A percentile compares a stretch with the other conserved stretches of the same genome.
Evolutionary conservation across 1,140 invertebrate species (phyloP).

Genomic region (Euura lappo): DNA sequence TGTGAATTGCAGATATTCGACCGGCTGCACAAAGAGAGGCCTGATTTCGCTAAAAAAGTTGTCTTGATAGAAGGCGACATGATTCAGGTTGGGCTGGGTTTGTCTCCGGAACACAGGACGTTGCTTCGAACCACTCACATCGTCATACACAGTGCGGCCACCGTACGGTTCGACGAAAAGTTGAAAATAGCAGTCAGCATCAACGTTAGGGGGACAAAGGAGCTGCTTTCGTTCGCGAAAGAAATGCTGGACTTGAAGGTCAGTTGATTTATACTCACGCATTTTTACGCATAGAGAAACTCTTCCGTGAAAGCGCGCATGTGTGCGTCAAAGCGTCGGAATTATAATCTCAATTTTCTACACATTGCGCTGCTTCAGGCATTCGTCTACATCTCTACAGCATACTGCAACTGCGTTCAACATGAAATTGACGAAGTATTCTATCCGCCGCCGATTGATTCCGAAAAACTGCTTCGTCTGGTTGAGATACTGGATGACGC

Average conservation of each 20-base stretch:
- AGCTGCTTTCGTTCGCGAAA: constrained; percentile 66
- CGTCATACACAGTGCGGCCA: constrained; percentile 90
- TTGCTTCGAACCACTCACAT: constrained; percentile 63
- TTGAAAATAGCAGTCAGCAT: constrained; percentile 68
- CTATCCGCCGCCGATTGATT: constrained; percentile 57
- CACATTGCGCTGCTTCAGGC: constrained; percentile 30
- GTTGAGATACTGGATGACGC: constrained; percentile 53
- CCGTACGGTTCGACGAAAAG: constrained; percentile 85
- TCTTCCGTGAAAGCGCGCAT: not conserved
- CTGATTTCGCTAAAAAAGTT: constrained; percentile 62
- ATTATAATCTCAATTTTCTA: not conserved
- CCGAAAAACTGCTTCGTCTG: constrained; percentile 56
- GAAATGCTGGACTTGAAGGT: constrained; percentile 73
- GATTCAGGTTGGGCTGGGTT: constrained; percentile 61
- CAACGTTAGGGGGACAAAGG: constrained; percentile 68
- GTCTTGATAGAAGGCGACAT: constrained; percentile 69
- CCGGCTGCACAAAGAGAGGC: constrained; percentile 50
- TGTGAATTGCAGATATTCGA: constrained; percentile 59
- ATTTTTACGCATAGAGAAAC: not conserved
- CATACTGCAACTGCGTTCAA: constrained; percentile 70
- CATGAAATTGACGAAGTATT: constrained; percentile 68
- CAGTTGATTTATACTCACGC: constrained; percentile 21
- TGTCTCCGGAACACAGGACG: constrained; percentile 60
- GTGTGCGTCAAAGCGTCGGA: too few relatives aligned
- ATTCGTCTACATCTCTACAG: constrained; percentile 68